phyloP scores from a whole-genome alignment of 2,797 vertebrate genomes.

The Acridotheres tristis region DNA sequence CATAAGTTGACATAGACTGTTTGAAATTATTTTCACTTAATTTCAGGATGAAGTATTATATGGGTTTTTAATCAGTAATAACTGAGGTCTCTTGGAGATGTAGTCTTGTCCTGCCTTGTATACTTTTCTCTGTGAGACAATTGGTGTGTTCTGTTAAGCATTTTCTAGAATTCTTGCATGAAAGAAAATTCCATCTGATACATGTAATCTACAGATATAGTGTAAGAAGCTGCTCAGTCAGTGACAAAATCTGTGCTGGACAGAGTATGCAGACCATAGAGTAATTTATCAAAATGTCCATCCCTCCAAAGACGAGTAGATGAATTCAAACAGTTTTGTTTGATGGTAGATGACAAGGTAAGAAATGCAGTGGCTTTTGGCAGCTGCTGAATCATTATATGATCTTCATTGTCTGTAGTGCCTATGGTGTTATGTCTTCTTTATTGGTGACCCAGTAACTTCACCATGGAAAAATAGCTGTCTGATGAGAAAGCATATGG shows the following conservation, averaged over 20 bases:
- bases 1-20: neutral
- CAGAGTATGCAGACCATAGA: neutral
- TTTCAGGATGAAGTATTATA: neutral
- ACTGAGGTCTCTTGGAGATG: neutral
- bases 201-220: neutral
- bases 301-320: neutral
- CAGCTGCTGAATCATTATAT: neutral
- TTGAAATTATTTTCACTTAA: conserved; percentile 9
- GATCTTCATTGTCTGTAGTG: neutral
- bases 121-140: neutral
- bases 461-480: neutral
- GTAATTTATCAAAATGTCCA: neutral
- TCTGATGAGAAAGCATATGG: neutral
- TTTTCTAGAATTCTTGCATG: neutral
- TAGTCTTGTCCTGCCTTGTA: neutral
- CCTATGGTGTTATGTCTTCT: neutral
- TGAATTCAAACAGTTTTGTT: neutral
- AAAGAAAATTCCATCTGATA: neutral
- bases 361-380: neutral
- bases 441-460: neutral
- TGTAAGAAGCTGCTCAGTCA: neutral
- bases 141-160: neutral
- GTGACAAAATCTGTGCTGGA: neutral
- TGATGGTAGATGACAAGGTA: neutral
- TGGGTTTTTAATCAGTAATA: neutral